Conservation (phyloP, 2,888 invertebrate genomes). For the Bombylius major region DNA sequence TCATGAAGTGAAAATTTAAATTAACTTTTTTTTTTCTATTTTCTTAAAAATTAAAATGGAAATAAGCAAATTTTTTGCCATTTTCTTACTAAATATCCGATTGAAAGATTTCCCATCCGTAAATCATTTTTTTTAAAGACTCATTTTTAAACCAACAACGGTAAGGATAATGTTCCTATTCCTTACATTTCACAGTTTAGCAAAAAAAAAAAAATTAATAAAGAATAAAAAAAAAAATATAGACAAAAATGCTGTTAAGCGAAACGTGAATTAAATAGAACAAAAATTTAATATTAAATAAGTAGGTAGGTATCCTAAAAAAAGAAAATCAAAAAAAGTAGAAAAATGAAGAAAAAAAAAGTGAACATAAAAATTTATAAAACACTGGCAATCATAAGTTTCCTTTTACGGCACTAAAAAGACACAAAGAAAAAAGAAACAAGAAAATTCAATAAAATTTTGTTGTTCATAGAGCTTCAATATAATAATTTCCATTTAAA, state of each 20-base stretch:
- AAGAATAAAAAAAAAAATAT: too few relatives aligned
- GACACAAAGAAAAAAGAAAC: too few relatives aligned
- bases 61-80: too few relatives aligned
- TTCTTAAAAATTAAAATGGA: too few relatives aligned
- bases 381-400: too few relatives aligned
- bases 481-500: background rate
- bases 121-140: background rate
- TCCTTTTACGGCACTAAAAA: too few relatives aligned
- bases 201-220: too few relatives aligned
- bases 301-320: background rate
- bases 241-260: background rate
- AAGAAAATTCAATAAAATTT: background rate
- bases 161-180: too few relatives aligned
- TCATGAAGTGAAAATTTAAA: background rate
- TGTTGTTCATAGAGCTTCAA: too few relatives aligned
- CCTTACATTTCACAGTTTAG: too few relatives aligned
- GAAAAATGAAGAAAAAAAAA: background rate
- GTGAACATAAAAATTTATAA: too few relatives aligned
- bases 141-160: too few relatives aligned
- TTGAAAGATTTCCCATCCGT: background rate
- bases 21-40: background rate
- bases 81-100: background rate
- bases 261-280: background rate
- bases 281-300: background rate
- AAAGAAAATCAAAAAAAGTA: background rate